Base-by-base conservation (phyloP, 2,888 invertebrate species). In the Kryphioiulus occultus region DNA sequence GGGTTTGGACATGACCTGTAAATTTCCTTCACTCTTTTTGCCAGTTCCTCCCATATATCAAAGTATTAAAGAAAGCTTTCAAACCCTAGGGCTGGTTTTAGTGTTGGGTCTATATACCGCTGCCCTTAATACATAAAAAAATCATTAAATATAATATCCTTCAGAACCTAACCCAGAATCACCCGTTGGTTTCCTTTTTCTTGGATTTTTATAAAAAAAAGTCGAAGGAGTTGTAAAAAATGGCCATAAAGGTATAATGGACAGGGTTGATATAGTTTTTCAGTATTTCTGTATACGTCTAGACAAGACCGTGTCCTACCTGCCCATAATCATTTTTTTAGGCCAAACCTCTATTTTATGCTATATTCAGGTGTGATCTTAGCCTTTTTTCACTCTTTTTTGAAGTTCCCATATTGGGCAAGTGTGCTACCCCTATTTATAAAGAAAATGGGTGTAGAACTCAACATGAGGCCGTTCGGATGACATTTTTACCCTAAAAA, bases 361-460 rank as follows among this genome's bases (percentile, higher is more conserved):
- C 78, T 78, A 78, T 78, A 78, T 78, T 78, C 78, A 78, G 78
- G 78, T 78, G 78, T 78, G 78, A 78, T 78, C 78, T 78, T 78
- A 30, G 78, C 78, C 78, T 78, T 78, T 68, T 78, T 78, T 78
- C 78, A 78, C 78, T 78, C 78, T 78, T 78, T 78, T 78, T 78
- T 78, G 15, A 78, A 78, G 78, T 78, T 78, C 78, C 78, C 78
- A 78, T 78, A 78, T 78, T 26, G 30, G 78, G 78, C 30, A 78
- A 68, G 26, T 68, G 68, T 22, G 0, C 9, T 9, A 78, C 22
- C 78, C 26, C 78, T 26, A 7, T 12, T 30, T 78, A 10, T 30
- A 78, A 26, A 78, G 30, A 78, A 78, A 78, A 78, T 22, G 30
- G 30, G 78, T 15, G 15, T 30, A 30, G 78, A 30, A 78, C 30